These are phyloP conservation scores for Ischnus inquisitorius DNA, from an alignment of 2,888 invertebrate species.

Conservation along the genomic window DNA sequence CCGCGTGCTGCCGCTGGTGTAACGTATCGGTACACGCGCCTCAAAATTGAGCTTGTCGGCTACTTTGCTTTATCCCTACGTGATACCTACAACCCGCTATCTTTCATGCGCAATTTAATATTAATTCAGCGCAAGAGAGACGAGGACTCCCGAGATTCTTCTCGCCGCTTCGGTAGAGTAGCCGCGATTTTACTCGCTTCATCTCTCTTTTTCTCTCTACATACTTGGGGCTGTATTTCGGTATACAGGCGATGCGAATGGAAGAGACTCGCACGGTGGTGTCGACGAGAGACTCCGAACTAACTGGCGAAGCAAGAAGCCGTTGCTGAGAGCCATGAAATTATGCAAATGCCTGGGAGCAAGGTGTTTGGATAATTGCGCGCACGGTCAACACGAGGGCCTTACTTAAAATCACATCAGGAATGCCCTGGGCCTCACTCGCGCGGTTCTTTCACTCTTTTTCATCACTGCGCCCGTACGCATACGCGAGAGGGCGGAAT, in stretches of 20 bases:
- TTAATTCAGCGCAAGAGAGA: constrained; percentile 49
- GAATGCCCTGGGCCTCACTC: constrained; percentile 71
- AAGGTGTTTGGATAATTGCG: constrained; percentile 83
- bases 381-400: constrained; percentile 75
- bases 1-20: constrained; percentile 8
- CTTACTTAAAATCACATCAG: constrained; percentile 84
- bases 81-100: constrained; percentile 13
- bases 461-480: constrained; percentile 7
- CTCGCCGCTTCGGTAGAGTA: background rate
- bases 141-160: constrained; percentile 42
- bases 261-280: constrained; percentile 16
- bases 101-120: constrained; percentile 55
- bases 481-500: background rate
- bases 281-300: constrained; percentile 9
- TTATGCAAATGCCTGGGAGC: constrained; percentile 80
- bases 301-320: constrained; percentile 62
- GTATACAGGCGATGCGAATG: background rate
- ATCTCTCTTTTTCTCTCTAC: constrained; percentile 1
- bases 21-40: constrained; percentile 47
- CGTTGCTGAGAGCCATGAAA: constrained; percentile 77
- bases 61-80: constrained; percentile 28
- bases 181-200: background rate
- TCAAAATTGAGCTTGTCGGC: constrained; percentile 17
- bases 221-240: constrained; percentile 6
- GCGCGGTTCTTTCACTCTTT: constrained; percentile 27